phyloP scores from a whole-genome alignment of 2,888 invertebrate species.

The Dromius quadrimaculatus region DNA sequence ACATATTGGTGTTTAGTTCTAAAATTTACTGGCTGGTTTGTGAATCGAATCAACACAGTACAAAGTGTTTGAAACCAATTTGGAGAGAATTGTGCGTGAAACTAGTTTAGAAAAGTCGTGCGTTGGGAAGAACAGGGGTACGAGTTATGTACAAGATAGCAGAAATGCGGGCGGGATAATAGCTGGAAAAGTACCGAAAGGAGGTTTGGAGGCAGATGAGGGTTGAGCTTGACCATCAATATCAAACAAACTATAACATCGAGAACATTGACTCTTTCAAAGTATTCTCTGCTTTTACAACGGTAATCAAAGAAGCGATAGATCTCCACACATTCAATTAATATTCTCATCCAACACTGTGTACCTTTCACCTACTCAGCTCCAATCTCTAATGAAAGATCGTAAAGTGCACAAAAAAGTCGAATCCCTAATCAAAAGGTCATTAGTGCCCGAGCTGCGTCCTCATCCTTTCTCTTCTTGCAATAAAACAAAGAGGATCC shows the following conservation, averaged over 20 bases:
- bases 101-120: conserved; percentile 54
- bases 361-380: conserved; percentile 26
- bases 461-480: conserved; percentile 10
- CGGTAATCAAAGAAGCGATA: not conserved
- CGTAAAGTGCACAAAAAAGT: conserved; percentile 27
- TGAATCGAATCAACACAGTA: conserved; percentile 55
- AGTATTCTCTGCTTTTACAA: too few relatives aligned
- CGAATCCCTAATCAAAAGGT: conserved; percentile 49
- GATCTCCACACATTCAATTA: conserved; percentile 23
- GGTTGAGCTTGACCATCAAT: too few relatives aligned
- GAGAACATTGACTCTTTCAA: too few relatives aligned
- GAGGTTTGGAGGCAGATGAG: too few relatives aligned
- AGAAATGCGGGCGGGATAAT: conserved; percentile 12
- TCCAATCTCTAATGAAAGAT: conserved; percentile 49
- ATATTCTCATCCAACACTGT: conserved; percentile 38
- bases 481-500: conserved; percentile 48
- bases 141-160: conserved; percentile 14
- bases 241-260: too few relatives aligned
- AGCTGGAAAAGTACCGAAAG: too few relatives aligned
- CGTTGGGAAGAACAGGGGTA: not conserved
- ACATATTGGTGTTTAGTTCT: conserved; percentile 12
- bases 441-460: conserved; percentile 38
- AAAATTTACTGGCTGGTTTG: conserved; percentile 44
- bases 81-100: conserved; percentile 59
- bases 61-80: conserved; percentile 56